Conservation (phyloP, 30 jellyfish, hydroid and myxozoan genomes). For the Chrysaora quinquecirrha region DNA sequence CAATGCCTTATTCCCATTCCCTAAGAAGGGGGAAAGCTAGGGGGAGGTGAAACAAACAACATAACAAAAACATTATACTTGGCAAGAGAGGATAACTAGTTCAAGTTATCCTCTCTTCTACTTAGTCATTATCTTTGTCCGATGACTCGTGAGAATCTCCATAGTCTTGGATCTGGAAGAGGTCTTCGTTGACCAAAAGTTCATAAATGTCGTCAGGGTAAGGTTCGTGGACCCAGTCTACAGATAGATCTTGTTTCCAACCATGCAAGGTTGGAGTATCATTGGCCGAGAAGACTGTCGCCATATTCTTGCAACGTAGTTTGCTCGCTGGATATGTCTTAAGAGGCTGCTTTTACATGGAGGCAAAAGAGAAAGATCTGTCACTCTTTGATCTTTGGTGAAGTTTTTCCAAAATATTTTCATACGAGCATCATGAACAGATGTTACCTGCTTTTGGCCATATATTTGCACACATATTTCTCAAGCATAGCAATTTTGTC, state of each 20-base stretch:
- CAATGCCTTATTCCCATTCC: too few relatives aligned
- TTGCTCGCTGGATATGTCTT: conserved; percentile 24
- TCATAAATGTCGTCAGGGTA: too few relatives aligned
- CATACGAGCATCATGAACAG: conserved; percentile 14
- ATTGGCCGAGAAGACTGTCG: neutral
- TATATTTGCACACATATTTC: conserved; percentile 1
- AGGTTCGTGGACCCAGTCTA: neutral
- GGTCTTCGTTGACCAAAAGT: too few relatives aligned
- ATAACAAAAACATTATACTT: too few relatives aligned
- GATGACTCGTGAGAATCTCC: too few relatives aligned
- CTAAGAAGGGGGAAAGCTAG: too few relatives aligned
- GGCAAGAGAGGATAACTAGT: too few relatives aligned
- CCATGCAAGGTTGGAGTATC: neutral
- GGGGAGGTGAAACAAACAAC: too few relatives aligned
- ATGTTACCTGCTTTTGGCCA: neutral
- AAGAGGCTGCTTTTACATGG: conserved; percentile 26
- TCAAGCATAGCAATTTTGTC: too few relatives aligned
- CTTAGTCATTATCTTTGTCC: too few relatives aligned
- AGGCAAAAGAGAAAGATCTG: conserved; percentile 20
- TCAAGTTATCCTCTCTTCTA: too few relatives aligned
- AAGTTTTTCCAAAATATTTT: neutral
- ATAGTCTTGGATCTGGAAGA: too few relatives aligned
- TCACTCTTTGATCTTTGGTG: conserved; percentile 2
- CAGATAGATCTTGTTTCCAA: neutral
- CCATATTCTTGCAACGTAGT: conserved; percentile 36